Conservation (phyloP, 1,140 invertebrate species). For the Metaphire vulgaris region DNA sequence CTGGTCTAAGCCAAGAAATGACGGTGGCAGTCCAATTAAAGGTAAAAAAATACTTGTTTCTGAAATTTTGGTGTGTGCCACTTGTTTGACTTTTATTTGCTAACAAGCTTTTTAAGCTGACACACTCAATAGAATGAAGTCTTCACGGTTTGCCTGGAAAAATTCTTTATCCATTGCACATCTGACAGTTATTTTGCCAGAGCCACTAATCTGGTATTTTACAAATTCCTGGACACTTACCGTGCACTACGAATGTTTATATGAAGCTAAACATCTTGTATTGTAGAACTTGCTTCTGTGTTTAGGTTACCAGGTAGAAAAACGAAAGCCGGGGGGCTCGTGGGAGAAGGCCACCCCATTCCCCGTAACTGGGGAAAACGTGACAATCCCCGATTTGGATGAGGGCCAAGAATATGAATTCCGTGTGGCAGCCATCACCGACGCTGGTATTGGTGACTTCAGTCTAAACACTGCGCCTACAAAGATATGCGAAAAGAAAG, state of each 20-base stretch:
- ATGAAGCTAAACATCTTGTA: no score
- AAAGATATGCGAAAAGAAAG: slow-evolving; percentile 49
- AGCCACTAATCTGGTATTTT: no score
- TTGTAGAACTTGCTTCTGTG: neutral
- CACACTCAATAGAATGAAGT: no score
- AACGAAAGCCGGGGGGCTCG: slow-evolving; percentile 82
- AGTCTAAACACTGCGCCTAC: slow-evolving; percentile 40
- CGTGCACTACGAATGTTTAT: no score
- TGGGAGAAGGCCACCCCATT: slow-evolving; percentile 62
- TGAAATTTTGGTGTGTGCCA: no score
- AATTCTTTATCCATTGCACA: no score
- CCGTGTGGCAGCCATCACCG: slow-evolving; percentile 78
- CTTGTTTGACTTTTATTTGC: no score
- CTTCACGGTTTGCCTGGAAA: no score
- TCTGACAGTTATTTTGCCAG: no score
- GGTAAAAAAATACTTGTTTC: no score
- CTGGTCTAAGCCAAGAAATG: slow-evolving; percentile 82
- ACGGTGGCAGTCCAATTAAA: slow-evolving; percentile 88
- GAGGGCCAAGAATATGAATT: slow-evolving; percentile 93
- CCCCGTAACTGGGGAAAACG: slow-evolving; percentile 40
- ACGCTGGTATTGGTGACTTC: slow-evolving; percentile 61
- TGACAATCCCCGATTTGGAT: slow-evolving; percentile 69
- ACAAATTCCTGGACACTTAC: no score
- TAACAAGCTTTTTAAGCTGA: no score
- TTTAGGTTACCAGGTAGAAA: slow-evolving; percentile 87